Percentiles rank a stretch among this genome's conserved stretches.
These are phyloP conservation scores for Drosophila orosa DNA, from an alignment of 1,140 invertebrate species.

Conservation along the genomic window DNA sequence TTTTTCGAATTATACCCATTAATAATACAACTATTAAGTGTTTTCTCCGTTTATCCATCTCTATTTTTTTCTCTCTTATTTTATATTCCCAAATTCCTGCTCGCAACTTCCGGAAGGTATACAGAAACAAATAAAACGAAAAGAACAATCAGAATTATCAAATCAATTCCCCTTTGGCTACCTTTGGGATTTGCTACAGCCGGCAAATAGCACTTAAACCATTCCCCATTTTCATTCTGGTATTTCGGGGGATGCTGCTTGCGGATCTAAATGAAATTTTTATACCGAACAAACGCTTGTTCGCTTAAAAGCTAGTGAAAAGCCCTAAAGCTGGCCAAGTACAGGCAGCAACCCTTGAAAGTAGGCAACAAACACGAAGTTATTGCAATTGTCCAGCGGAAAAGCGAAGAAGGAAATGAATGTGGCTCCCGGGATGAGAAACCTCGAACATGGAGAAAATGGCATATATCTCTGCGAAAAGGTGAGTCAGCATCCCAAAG, in stretches of 20 bases:
- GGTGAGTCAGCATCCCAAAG: slow-evolving; percentile 64
- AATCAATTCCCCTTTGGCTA: slow-evolving; percentile 62
- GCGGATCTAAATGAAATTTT: slow-evolving; percentile 73
- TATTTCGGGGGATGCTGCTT: slow-evolving; percentile 39
- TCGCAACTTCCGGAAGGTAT: slow-evolving; percentile 9
- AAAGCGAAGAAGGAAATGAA: slow-evolving; percentile 18
- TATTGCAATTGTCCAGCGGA: slow-evolving; percentile 63
- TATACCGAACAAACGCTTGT: slow-evolving; percentile 52
- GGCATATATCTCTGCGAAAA: slow-evolving; percentile 12
- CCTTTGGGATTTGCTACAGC: slow-evolving; percentile 38
- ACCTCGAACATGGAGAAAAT: not conserved
- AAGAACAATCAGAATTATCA: slow-evolving; percentile 65
- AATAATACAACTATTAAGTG: slow-evolving; percentile 9
- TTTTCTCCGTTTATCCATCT: not conserved
- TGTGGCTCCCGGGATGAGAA: slow-evolving; percentile 23
- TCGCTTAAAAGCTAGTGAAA: slow-evolving; percentile 69
- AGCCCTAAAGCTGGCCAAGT: slow-evolving; percentile 40
- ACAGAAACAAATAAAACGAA: slow-evolving; percentile 4
- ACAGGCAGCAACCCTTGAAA: slow-evolving; percentile 68
- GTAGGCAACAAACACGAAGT: slow-evolving; percentile 68
- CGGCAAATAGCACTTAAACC: slow-evolving; percentile 25
- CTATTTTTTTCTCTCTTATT: not conserved
- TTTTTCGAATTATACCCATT: not conserved
- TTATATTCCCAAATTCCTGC: slow-evolving; percentile 8
- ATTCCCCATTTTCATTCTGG: slow-evolving; percentile 7